Evolutionary conservation across 2,888 invertebrate species (phyloP).

Genomic region (Ptychoptera albimana): DNA sequence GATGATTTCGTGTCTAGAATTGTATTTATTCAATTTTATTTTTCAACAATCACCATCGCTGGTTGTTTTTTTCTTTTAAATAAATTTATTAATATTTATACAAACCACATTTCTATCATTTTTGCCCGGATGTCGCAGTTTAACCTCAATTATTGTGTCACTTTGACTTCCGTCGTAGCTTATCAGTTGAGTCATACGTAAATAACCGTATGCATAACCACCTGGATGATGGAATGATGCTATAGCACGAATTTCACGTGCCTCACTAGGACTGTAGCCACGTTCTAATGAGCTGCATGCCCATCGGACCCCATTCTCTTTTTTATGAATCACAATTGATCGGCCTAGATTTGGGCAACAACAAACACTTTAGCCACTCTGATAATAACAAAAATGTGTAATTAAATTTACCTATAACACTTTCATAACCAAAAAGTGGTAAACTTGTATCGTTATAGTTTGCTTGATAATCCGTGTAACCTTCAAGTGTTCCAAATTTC

Average conservation of each 20-base stretch:
- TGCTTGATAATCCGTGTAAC: constrained; percentile 38
- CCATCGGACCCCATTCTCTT: constrained; percentile 49
- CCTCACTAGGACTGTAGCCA: constrained; percentile 77
- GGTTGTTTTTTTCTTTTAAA: background rate
- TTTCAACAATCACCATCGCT: background rate
- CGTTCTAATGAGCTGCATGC: constrained; percentile 73
- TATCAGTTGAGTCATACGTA: constrained; percentile 77
- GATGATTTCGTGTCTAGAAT: constrained; percentile 58
- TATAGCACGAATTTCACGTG: constrained; percentile 67
- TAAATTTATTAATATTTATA: constrained; percentile 2
- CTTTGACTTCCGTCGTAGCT: constrained; percentile 73
- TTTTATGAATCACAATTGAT: constrained; percentile 71
- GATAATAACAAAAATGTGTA: background rate
- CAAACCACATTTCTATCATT: constrained; percentile 65
- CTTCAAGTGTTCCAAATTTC: constrained; percentile 66
- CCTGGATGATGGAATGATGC: constrained; percentile 84
- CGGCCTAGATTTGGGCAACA: constrained; percentile 34
- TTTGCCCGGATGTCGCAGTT: constrained; percentile 72
- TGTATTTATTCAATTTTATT: constrained; percentile 5
- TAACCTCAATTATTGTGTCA: constrained; percentile 81
- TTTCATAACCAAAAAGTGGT: constrained; percentile 64
- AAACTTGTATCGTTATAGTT: constrained; percentile 66
- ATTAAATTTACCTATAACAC: constrained; percentile 41
- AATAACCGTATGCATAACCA: constrained; percentile 71
- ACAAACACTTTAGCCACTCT: background rate